Percentiles rank a stretch among this genome's conserved stretches.
Conservation (phyloP, 2,797 vertebrate genomes). For the Cyprinodon diabolis region DNA sequence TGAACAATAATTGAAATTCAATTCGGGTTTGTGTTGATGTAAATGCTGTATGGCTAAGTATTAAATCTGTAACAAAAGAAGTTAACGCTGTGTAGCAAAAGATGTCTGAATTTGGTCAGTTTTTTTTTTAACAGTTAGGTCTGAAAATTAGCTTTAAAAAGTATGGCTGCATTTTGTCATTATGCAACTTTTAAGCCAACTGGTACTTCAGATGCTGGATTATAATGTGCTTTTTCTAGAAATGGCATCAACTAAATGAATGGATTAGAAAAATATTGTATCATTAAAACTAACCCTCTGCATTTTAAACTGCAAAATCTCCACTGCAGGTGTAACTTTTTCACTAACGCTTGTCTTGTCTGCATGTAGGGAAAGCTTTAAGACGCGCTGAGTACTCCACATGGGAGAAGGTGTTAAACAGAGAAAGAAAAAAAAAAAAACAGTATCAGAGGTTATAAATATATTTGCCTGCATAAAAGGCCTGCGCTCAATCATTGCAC, state of each 20-base stretch:
- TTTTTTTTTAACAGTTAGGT: constrained; percentile 30
- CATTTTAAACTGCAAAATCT: constrained; percentile 68
- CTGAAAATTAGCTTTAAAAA: constrained; percentile 58
- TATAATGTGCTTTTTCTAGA: constrained; percentile 53
- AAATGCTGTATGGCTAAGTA: constrained; percentile 13
- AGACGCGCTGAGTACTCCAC: constrained; percentile 47
- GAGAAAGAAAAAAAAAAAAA: constrained; percentile 10
- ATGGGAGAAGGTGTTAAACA: constrained; percentile 40
- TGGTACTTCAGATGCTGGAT: constrained; percentile 79
- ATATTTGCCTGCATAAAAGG: constrained; percentile 44
- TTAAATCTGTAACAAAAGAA: background rate
- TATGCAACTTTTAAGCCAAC: constrained; percentile 59
- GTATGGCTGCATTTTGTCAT: constrained; percentile 66
- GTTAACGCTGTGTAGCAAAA: constrained; percentile 28
- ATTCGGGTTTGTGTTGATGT: constrained; percentile 16
- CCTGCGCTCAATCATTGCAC: constrained; percentile 28
- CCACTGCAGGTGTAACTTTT: constrained; percentile 64
- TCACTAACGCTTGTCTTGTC: constrained; percentile 62
- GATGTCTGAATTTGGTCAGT: constrained; percentile 35
- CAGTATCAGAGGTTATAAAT: constrained; percentile 39
- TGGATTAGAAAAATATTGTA: constrained; percentile 51
- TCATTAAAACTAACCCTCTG: constrained; percentile 41
- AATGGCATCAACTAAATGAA: constrained; percentile 58
- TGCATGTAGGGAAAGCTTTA: constrained; percentile 72
- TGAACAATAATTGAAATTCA: background rate